Evolutionary conservation across 1,140 invertebrate species (phyloP).

Genomic region (Brachionus rubens): DNA sequence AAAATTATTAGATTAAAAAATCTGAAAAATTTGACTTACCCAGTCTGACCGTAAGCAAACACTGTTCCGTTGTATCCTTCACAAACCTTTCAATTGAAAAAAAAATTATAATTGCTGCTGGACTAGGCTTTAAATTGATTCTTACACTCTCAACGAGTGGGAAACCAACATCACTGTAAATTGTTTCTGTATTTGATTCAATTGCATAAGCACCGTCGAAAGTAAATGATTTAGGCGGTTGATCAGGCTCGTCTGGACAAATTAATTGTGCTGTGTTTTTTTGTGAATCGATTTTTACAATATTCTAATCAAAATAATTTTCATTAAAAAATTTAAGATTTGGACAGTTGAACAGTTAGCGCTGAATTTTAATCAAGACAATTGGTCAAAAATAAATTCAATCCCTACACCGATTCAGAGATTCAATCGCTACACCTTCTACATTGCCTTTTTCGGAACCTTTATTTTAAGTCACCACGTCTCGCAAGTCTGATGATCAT

Average conservation of each 20-base stretch:
- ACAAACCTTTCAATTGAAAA: conserved; percentile 60
- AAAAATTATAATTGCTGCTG: background rate
- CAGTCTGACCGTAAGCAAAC: conserved; percentile 66
- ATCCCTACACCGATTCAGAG: too few species aligned
- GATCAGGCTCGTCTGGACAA: conserved; percentile 65
- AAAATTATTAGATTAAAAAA: background rate
- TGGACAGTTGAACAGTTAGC: too few species aligned
- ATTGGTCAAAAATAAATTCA: too few species aligned
- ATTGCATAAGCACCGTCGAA: conserved; percentile 70
- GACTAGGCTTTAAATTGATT: background rate
- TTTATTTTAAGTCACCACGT: too few species aligned
- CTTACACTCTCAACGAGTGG: conserved; percentile 67
- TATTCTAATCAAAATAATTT: conserved; percentile 63
- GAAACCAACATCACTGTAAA: conserved; percentile 70
- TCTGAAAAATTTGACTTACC: conserved; percentile 48
- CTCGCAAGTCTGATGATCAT: too few species aligned
- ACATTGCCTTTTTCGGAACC: too few species aligned
- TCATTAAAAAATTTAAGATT: background rate
- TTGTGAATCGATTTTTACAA: conserved; percentile 69
- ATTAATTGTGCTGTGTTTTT: conserved; percentile 64
- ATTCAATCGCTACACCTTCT: too few species aligned
- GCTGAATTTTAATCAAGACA: too few species aligned
- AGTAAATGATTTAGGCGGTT: conserved; percentile 70
- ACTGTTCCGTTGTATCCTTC: conserved; percentile 66
- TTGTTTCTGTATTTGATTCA: conserved; percentile 67